Evolutionary conservation across 1,140 invertebrate species (phyloP).

Genomic region (Armadillidium nasatum): DNA sequence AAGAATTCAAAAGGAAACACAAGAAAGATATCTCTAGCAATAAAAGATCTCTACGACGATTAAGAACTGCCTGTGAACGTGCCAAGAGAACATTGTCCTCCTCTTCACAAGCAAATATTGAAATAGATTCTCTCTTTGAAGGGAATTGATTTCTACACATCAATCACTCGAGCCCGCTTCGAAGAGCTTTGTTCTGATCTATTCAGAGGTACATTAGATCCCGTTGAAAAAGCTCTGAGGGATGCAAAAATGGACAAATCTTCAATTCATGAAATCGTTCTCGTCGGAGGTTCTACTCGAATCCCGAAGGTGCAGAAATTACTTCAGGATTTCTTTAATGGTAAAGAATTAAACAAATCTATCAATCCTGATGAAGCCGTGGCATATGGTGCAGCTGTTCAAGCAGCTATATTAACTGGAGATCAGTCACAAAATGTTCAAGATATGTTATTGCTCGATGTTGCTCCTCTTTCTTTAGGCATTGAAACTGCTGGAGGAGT

Average conservation of each 20-base stretch:
- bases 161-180: constrained; percentile 54
- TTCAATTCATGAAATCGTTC: constrained; percentile 67
- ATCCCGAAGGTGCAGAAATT: constrained; percentile 66
- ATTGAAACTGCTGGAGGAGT: constrained; percentile 47
- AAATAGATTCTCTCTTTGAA: constrained; percentile 66
- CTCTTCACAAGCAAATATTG: constrained; percentile 53
- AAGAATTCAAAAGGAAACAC: constrained; percentile 47
- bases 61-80: constrained; percentile 65
- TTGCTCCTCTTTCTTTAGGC: constrained; percentile 53
- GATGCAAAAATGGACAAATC: constrained; percentile 69
- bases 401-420: constrained; percentile 55
- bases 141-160: constrained; percentile 57
- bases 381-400: constrained; percentile 78
- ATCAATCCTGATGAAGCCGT: constrained; percentile 63
- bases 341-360: constrained; percentile 74
- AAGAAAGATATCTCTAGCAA: constrained; percentile 47
- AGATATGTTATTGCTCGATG: constrained; percentile 46
- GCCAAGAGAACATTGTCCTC: constrained; percentile 54
- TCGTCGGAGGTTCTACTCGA: constrained; percentile 75
- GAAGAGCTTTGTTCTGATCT: constrained; percentile 49
- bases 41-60: constrained; percentile 49
- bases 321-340: constrained; percentile 83
- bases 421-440: constrained; percentile 40
- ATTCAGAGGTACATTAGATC: constrained; percentile 57
- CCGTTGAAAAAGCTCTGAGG: constrained; percentile 66